Evolutionary conservation across 2,113 vertebrate species (phyloP), one percentile per base, ranked within the genome.

Genomic region (Macrotus californicus): DNA sequence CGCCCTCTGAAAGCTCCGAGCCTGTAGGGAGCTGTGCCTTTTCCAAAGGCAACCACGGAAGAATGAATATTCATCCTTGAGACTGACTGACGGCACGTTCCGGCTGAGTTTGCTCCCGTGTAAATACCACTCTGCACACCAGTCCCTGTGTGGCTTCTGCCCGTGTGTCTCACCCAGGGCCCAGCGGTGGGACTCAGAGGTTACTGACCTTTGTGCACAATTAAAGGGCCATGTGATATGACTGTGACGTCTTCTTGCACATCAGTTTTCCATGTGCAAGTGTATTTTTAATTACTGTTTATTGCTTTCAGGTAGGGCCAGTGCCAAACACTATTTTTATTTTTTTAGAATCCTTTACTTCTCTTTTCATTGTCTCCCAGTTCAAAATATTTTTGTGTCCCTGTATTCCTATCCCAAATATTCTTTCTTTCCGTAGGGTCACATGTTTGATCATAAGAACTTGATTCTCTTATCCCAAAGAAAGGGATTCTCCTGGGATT

Each of bases 51-150:
- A 84, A 26, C 46, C 34, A 24, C 79, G 69, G 91, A 61, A 61
- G 81, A 95, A 79, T 86, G 93, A 96, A 90, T 88, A 87, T 90
- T 94, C 67, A 92, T 84, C 87, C 88, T 64, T 36, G 70, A 89
- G 84, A 50, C 91, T 39, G 66, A 83, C 87, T 48, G 83, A 80
- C 34, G n/a, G 92, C 87, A 46, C 59, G 64, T 16, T 87, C 61
- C 50, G 75, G 52, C 86, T 80, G 82, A 48, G 46, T 29, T 73
- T 36, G 29, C 67, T 89, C 2, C 31, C 41, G 16, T 34, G 24
- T 39, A 76, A 97, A 94, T 83, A 88, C 18, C 81, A 59, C 73
- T 54, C 19, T 48, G 31, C 79, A 96, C 59, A 69, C 61, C 73
- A 86, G 34, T 26, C 80, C 56, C 59, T 89, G 36, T 87, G 70